Base-by-base conservation (phyloP, 1,140 invertebrate species). In the Nymphalis io region DNA sequence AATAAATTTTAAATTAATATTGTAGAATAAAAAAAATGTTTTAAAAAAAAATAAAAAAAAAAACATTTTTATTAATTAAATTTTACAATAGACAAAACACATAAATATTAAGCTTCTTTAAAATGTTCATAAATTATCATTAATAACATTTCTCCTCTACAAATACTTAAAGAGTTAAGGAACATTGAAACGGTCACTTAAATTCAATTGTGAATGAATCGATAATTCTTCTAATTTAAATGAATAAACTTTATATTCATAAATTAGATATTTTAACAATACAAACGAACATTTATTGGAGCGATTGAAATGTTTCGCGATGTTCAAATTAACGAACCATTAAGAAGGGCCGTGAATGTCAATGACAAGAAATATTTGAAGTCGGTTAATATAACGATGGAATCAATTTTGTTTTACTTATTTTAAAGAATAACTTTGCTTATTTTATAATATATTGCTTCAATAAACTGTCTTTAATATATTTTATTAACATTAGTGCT, bases 261-360 rank as follows among this genome's bases (percentile, higher is more conserved):
- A 23, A 55, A 27, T 55, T 15, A 55, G 51, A 23, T 55, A 51
- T 15, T 51, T 21, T 21, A n/a, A 55, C 51, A 55, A 23, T 23
- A 27, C 21, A 23, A 55, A 23, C 57, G 70, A 58, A 51, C 39
- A 48, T 67, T 67, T 67, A 72, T 63, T 58, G 51, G 51, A 78
- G 77, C 72, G 67, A 62, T 69, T 70, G 38, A 55, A 79, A 71
- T 63, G 74, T 73, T 77, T 78, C 57, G 65, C 69, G 72, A 74
- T 74, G 66, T 70, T 75, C 55, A 63, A 83, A 80, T 80, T 82
- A 82, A 79, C 75, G 80, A 51, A 63, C 23, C 60, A 53, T 46
- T 53, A 51, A 63, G 27, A 63, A 53, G 15, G 27, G 46, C 46
- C 46, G 46, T 63, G 46, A 63, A 63, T 63, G 48, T 63, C 46